Conservation (phyloP, 2,888 invertebrate species). For the Pollenia amentaria region DNA sequence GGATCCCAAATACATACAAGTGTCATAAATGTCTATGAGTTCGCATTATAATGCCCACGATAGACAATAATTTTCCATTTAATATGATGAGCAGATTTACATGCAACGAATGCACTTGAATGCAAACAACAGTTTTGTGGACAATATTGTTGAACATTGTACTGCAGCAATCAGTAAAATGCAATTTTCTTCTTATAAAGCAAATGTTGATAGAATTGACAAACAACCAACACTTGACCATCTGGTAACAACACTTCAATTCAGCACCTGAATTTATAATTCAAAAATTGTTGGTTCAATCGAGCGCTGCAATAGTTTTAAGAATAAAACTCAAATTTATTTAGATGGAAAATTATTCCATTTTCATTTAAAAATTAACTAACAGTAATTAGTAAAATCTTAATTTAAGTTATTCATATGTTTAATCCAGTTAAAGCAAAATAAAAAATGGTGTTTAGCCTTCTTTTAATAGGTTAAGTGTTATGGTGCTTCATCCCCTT, state of each 20-base stretch:
- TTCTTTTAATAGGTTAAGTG: too few species aligned
- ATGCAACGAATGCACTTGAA: constrained; percentile 78
- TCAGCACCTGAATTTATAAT: constrained; percentile 14
- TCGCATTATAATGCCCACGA: constrained; percentile 58
- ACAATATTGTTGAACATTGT: constrained; percentile 60
- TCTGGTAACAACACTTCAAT: not conserved
- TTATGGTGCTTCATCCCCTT: too few species aligned
- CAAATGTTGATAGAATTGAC: constrained; percentile 14
- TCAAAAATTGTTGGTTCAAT: not conserved
- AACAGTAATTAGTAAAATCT: too few species aligned
- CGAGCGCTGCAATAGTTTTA: not conserved
- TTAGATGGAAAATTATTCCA: too few species aligned
- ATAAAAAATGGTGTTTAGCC: too few species aligned
- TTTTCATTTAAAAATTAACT: too few species aligned
- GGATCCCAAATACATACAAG: not conserved
- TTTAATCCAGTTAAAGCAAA: too few species aligned
- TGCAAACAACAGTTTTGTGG: constrained; percentile 62
- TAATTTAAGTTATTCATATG: too few species aligned
- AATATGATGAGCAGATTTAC: constrained; percentile 83
- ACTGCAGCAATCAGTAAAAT: not conserved
- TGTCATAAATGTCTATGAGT: constrained; percentile 8
- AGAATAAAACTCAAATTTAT: not conserved
- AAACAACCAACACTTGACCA: not conserved
- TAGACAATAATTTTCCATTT: constrained; percentile 81
- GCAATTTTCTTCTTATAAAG: constrained; percentile 7